These are phyloP conservation scores for Drosophila anomalata DNA, from an alignment of 2,888 invertebrate species.

Conservation along the genomic window DNA sequence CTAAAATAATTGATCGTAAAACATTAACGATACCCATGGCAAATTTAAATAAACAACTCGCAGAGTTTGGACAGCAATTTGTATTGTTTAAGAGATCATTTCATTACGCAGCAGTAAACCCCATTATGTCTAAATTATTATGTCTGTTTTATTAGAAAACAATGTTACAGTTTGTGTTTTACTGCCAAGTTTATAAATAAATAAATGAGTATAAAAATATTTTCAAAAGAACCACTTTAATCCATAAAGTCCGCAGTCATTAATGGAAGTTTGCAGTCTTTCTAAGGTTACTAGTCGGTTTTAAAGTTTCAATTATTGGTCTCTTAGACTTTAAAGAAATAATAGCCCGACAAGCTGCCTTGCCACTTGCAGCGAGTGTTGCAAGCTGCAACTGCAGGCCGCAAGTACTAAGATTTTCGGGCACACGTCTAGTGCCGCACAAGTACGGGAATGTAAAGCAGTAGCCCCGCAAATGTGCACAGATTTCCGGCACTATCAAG, in stretches of 20 bases:
- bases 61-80: neutral
- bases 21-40: neutral
- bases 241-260: neutral
- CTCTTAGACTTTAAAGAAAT: too few relatives aligned
- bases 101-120: neutral
- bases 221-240: neutral
- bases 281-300: neutral
- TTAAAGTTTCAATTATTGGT: neutral
- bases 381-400: neutral
- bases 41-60: neutral
- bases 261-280: neutral
- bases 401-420: constrained; percentile 17
- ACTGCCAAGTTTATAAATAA: neutral
- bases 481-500: constrained; percentile 48
- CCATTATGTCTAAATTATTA: neutral
- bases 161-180: neutral
- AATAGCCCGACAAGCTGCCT: neutral
- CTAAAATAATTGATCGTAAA: constrained; percentile 1
- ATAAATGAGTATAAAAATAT: neutral
- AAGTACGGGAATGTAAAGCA: constrained; percentile 29
- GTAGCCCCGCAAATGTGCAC: constrained; percentile 9
- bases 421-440: constrained; percentile 7
- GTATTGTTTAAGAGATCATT: neutral
- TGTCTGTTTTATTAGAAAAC: neutral
- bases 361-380: neutral